A percentile compares a stretch with the other conserved stretches of the same genome.
phyloP scores from a whole-genome alignment of 2,113 vertebrate species.

The Pao palembangensis region DNA sequence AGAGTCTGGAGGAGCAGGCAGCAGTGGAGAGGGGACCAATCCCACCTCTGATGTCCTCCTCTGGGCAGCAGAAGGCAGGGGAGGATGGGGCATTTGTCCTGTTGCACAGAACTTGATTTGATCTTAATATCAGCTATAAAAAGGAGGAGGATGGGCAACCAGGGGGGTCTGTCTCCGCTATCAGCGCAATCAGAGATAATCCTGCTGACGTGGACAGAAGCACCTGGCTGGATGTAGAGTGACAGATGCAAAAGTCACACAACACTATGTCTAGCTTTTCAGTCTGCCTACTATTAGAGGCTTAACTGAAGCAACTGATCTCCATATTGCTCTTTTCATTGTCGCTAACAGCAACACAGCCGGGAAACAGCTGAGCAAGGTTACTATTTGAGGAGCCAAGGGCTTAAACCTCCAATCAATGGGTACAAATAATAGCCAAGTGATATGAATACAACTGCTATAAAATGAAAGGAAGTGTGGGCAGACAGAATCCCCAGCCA shows the following conservation, averaged over 20 bases:
- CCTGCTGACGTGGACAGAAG: constrained; percentile 67
- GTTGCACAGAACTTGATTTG: constrained; percentile 83
- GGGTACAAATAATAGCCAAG: constrained; percentile 70
- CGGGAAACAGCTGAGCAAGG: constrained; percentile 68
- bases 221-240: constrained; percentile 71
- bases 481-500: constrained; percentile 62
- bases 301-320: constrained; percentile 67
- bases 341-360: constrained; percentile 68
- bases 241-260: constrained; percentile 70
- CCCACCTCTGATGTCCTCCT: constrained; percentile 92
- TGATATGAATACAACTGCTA: constrained; percentile 74
- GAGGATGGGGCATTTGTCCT: constrained; percentile 81
- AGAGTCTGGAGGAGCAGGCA: constrained; percentile 87
- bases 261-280: constrained; percentile 29
- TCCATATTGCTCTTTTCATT: constrained; percentile 74
- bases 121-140: constrained; percentile 77
- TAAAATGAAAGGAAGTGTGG: constrained; percentile 68
- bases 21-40: constrained; percentile 75
- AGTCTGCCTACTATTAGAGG: constrained; percentile 48
- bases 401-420: constrained; percentile 63
- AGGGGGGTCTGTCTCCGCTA: constrained; percentile 61
- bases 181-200: constrained; percentile 71
- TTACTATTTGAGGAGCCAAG: constrained; percentile 67
- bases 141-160: constrained; percentile 47
- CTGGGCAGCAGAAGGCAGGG: constrained; percentile 93